phyloP scores from a whole-genome alignment of 1,140 invertebrate genomes.

The Drosophila elegans region DNA sequence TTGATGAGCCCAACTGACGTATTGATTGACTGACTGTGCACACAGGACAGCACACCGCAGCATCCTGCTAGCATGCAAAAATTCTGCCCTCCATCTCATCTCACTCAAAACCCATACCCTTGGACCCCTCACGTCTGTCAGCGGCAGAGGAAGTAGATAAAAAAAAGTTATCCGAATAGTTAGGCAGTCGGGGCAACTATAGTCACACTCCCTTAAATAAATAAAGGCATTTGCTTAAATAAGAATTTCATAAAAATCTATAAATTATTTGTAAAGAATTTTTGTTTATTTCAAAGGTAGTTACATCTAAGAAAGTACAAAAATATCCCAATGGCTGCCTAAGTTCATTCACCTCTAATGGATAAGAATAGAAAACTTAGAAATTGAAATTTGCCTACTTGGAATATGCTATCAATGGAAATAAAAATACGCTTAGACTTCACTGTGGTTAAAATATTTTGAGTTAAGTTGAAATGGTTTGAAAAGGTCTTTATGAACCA shows the following conservation, averaged over 20 bases:
- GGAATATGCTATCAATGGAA: too few species aligned
- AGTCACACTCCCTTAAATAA: not conserved
- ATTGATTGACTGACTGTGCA: conserved; percentile 76
- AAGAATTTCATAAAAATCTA: not conserved
- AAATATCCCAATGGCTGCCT: too few species aligned
- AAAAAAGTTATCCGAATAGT: conserved; percentile 55
- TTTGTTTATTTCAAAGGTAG: too few species aligned
- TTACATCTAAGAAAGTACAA: too few species aligned
- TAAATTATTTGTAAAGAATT: not conserved
- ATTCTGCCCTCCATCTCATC: conserved; percentile 24
- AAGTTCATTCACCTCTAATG: too few species aligned
- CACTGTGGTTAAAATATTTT: too few species aligned
- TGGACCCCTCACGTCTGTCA: conserved; percentile 49
- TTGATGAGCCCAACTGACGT: conserved; percentile 80
- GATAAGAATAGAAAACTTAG: too few species aligned
- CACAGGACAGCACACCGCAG: conserved; percentile 37
- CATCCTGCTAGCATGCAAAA: conserved; percentile 50
- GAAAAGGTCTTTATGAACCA: too few species aligned
- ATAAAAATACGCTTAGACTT: too few species aligned
- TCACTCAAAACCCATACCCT: not conserved
- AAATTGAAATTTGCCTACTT: too few species aligned
- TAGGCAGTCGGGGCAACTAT: conserved; percentile 45
- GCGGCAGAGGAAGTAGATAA: conserved; percentile 39
- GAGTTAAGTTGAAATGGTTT: too few species aligned
- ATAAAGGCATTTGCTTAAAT: not conserved